A percentile compares a stretch with the other conserved stretches of the same genome.
Conservation (phyloP, 2,797 vertebrate genomes). For the Pipistrellus kuhlii region DNA sequence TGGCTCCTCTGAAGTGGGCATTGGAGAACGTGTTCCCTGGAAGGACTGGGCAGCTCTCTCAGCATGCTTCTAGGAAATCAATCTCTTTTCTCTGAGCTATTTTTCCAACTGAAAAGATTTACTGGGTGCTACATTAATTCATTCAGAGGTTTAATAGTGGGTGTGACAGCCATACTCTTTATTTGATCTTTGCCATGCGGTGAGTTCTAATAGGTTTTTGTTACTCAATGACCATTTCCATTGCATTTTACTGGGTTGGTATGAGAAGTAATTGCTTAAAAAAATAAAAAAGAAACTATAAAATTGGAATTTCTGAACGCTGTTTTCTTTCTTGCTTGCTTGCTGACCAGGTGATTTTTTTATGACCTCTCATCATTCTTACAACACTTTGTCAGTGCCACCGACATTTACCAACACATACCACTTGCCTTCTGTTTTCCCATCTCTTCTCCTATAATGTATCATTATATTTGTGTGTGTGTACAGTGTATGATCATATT, state of each 20-base stretch:
- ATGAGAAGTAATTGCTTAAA: background rate
- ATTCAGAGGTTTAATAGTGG: background rate
- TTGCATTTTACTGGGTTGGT: background rate
- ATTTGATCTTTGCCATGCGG: slow-evolving; percentile 23
- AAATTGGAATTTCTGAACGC: background rate
- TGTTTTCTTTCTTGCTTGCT: background rate
- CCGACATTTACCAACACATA: background rate
- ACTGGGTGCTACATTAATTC: background rate
- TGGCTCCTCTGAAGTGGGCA: background rate
- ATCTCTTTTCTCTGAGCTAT: background rate
- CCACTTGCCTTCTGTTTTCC: background rate
- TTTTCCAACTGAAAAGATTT: slow-evolving; percentile 53
- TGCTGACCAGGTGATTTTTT: background rate
- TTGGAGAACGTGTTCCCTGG: background rate
- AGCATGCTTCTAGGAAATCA: background rate
- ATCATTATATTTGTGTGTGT: background rate
- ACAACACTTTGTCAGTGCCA: background rate
- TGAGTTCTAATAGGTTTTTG: slow-evolving; percentile 12
- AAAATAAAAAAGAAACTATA: background rate
- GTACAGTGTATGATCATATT: background rate
- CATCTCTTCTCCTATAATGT: background rate
- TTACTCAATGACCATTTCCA: background rate
- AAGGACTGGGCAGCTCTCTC: background rate
- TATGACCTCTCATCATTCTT: background rate
- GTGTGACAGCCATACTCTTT: background rate